Evolutionary conservation across 2,888 invertebrate genomes (phyloP), one percentile per base, ranked within the genome.

Genomic region (Tridacna crocea): DNA sequence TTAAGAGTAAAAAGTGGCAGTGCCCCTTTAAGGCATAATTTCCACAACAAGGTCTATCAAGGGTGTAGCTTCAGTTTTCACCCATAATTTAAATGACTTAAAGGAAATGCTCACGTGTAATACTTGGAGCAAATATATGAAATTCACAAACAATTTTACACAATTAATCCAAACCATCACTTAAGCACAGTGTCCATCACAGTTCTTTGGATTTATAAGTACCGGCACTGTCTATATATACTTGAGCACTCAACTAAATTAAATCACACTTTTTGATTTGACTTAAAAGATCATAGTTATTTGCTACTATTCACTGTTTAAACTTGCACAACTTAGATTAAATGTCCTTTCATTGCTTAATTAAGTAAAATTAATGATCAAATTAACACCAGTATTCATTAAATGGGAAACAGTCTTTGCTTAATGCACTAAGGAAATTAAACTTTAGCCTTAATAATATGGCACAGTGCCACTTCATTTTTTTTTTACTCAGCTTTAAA

Each of bases 31-130:
- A 60, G 60, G 60, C 60, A 60, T 19, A 60, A n/a, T n/a, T n/a
- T n/a, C n/a, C n/a, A n/a, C n/a, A n/a, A 60, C 60, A 12, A n/a
- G 60, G 24, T 60, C 11, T n/a, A 19, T 60, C n/a, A 60, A 60
- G n/a, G 60, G 60, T 60, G 60, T n/a, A 60, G 60, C 19, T 60
- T 60, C n/a, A 60, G n/a, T 60, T 60, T 60, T 60, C 60, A n/a
- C 60, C 24, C 8, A n/a, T 19, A 19, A 12, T 19, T 60, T 60
- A 24, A 22, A 60, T 60, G 22, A 60, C 11, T n/a, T 19, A n/a
- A 19, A 11, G 12, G 11, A 19, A 60, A n/a, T 24, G 12, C n/a
- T 60, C n/a, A 19, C 8, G 12, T 15, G 24, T 22, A n/a, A 19
- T 12, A 24, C 60, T 22, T n/a, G n/a, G 6, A 19, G n/a, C 17